These are phyloP conservation scores for Chrysochloris asiatica DNA, from an alignment of 2,113 vertebrate species.

Conservation along the genomic window DNA sequence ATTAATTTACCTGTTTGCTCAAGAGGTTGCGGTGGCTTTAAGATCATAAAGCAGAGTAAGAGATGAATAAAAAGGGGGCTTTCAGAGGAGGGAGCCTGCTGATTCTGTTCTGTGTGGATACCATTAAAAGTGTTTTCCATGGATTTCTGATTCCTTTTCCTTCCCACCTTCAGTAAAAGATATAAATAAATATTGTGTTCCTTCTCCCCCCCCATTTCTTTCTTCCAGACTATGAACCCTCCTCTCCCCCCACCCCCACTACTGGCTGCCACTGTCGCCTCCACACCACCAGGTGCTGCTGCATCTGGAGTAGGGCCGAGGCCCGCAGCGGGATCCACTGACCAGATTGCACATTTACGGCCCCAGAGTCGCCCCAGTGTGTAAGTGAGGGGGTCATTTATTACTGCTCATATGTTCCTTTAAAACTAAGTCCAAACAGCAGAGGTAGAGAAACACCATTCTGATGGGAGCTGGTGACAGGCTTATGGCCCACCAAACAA, in stretches of 20 bases:
- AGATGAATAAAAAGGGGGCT: background rate
- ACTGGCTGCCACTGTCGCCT: constrained; percentile 87
- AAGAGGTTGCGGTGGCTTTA: constrained; percentile 60
- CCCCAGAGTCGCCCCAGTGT: constrained; percentile 93
- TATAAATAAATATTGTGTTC: constrained; percentile 34
- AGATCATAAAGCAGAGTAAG: constrained; percentile 53
- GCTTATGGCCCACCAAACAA: background rate
- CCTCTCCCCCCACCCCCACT: constrained; percentile 93
- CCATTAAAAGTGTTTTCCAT: background rate
- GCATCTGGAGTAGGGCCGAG: constrained; percentile 87
- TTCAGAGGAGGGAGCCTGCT: background rate
- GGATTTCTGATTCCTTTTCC: constrained; percentile 15
- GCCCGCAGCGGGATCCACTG: constrained; percentile 86
- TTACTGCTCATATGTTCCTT: background rate
- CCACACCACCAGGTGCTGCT: constrained; percentile 82
- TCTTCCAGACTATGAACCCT: constrained; percentile 86
- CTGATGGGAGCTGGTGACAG: background rate
- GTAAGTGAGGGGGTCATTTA: constrained; percentile 86
- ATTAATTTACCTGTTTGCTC: constrained; percentile 64
- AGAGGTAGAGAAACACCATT: background rate
- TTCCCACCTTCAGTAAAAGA: background rate
- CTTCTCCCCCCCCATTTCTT: background rate
- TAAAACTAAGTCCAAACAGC: background rate
- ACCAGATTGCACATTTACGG: constrained; percentile 89
- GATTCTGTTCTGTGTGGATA: background rate